Base-by-base conservation (phyloP, 2,888 invertebrate species). In the Amorpha juglandis region DNA sequence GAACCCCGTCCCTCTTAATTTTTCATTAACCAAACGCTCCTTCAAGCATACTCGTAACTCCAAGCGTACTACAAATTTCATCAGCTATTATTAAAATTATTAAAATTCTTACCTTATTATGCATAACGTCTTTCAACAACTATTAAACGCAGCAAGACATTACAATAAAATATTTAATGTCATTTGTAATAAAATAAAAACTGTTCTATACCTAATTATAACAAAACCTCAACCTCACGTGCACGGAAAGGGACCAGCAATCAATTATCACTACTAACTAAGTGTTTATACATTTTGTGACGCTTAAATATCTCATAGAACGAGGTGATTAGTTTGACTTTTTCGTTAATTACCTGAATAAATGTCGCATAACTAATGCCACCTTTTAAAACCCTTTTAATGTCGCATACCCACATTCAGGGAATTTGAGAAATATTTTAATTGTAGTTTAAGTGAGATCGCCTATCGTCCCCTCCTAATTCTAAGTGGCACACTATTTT, bases 401-500 rank as follows among this genome's bases (percentile, higher is more conserved):
- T 38, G 19, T 42, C 38, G 12, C 38, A 58, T 38, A 42, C 19
- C 12, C 12, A 19, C 42, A 42, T 19, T 42, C 38, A 19, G 19
- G 58, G 58, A 42, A 58, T 12, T 58, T 19, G 21, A 58, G 35
- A 58, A 58, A 11, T 42, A 58, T 58, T 58, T 58, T 58, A 58
- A 58, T 58, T 58, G 58, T 42, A 19, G 58, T 19, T 19, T 58
- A 19, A 58, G 42, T 42, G 58, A 6, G 58, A 58, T 58, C 58
- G 42, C 58, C 42, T 42, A 38, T 6, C 58, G 19, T 16, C 9
- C 16, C 38, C 38, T 1, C 38, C 19, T 58, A 42, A 58, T 42
- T 58, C 16, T 42, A 58, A 19, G 58, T 58, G 58, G 58, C 38
- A 58, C 42, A 58, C 19, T 19, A 58, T 19, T 58, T 58, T 42